Evolutionary conservation across 2,113 vertebrate genomes (phyloP), one percentile per base, ranked within the genome.

Genomic region (Cervus canadensis): DNA sequence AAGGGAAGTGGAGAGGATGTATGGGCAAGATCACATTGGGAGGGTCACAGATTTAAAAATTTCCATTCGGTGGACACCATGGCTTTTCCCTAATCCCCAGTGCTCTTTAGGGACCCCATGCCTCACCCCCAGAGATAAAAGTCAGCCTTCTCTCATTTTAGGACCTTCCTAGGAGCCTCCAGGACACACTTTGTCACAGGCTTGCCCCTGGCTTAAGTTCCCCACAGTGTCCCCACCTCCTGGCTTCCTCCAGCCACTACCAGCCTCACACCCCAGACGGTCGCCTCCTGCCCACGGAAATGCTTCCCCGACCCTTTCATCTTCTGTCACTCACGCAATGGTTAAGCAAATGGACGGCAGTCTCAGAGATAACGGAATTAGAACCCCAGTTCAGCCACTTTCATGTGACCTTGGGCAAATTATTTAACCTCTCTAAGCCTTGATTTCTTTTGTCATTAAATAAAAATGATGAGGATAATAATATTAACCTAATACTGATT

Each of bases 11-110:
- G 15, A 25, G 11, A 19, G 21, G 26, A 36, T 12, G 14, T 2
- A 1, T 23, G 0, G 19, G 23, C 57, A 16, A 43, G 40, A 40
- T 21, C 19, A 11, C 9, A 0, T 2, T 3, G 21, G 76, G 56
- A 17, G 36, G 7, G 26, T 14, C 60, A 11, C 71, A 56, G 81
- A 33, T 82, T 52, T 52, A 0, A 23, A 57, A 64, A 11, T 8
- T 5, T 4, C 60, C 40, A 1, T 14, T 7, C 0, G 0, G 36
- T 1, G 10, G 52, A 45, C 17, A 25, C 28, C 48, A 7, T 3
- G 48, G 62, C 62, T 43, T 62, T 28, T 14, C 3, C 15, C 33
- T 25, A 16, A 33, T 28, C 26, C 36, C 57, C 4, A 8, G 30
- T n/a, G 62, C 56, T 50, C 11, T 33, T 26, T 21, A 15, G 4